phyloP scores from a whole-genome alignment of 1,140 invertebrate species.

The Ylistrum balloti region DNA sequence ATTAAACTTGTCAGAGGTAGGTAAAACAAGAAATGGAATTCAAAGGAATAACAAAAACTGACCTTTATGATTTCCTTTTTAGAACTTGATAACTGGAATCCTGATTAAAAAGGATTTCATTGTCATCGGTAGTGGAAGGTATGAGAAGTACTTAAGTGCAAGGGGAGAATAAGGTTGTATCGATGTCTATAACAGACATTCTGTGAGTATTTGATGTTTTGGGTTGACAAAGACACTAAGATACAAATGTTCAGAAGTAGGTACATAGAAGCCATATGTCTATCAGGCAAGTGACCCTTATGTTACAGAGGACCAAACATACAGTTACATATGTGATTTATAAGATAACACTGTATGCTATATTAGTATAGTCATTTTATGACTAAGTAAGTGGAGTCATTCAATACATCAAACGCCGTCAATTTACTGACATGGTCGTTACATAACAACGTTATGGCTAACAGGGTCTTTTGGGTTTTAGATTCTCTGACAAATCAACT shows the following conservation, averaged over 20 bases:
- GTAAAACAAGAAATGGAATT: neutral
- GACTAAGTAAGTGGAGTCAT: neutral
- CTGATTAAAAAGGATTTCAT: neutral
- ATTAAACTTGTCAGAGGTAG: slow-evolving; percentile 81
- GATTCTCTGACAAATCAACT: neutral
- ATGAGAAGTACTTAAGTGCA: neutral
- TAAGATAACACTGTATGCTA: neutral
- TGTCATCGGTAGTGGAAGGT: neutral
- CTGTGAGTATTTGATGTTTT: neutral
- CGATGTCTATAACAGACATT: neutral
- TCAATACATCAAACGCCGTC: neutral
- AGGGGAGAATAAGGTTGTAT: neutral
- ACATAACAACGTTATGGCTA: slow-evolving; percentile 8
- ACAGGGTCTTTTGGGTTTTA: neutral
- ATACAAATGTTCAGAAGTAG: neutral
- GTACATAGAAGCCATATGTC: neutral
- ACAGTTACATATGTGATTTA: neutral
- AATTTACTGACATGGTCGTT: neutral
- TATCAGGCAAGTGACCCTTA: neutral
- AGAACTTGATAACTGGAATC: neutral
- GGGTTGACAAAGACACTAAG: neutral
- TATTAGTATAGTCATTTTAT: neutral
- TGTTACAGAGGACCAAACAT: neutral
- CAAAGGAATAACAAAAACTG: neutral
- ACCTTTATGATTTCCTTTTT: neutral